Percentiles rank a stretch among this genome's conserved stretches.
phyloP scores from a whole-genome alignment of 2,113 vertebrate genomes.

The Carassius carassius region DNA sequence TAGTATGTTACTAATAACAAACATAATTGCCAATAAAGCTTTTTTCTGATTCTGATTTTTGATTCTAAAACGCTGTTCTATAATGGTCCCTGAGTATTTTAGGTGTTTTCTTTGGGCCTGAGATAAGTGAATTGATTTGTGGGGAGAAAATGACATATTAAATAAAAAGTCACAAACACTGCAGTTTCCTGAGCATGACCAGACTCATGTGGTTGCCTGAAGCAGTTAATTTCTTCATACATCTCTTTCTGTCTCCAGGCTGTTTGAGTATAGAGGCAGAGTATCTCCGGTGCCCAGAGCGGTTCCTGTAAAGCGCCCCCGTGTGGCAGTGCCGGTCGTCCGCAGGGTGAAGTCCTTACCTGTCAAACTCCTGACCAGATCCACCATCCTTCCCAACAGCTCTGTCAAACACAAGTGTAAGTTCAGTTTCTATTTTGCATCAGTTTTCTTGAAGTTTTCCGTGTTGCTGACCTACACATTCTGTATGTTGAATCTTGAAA shows the following conservation, averaged over 20 bases:
- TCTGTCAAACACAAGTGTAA: conserved; percentile 84
- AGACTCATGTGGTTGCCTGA: neutral
- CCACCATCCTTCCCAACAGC: conserved; percentile 76
- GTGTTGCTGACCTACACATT: neutral
- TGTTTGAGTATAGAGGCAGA: conserved; percentile 86
- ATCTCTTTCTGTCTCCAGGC: conserved; percentile 67
- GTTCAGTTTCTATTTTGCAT: conserved; percentile 47
- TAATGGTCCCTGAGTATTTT: no score
- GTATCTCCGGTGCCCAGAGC: conserved; percentile 83
- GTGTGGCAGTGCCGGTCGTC: conserved; percentile 85
- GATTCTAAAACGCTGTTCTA: no score
- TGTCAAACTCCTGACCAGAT: conserved; percentile 83
- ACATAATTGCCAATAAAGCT: no score
- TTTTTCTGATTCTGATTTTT: no score
- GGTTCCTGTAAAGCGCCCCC: conserved; percentile 85
- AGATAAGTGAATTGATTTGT: neutral
- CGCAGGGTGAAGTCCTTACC: conserved; percentile 88
- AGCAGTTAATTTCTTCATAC: neutral
- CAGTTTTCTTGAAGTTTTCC: neutral
- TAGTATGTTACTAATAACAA: no score
- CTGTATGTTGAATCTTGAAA: neutral
- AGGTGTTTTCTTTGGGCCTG: neutral
- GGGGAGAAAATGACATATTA: neutral
- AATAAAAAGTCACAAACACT: neutral
- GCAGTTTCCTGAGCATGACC: neutral